Percentiles rank a stretch among this genome's conserved stretches.
phyloP scores from a whole-genome alignment of 2,113 vertebrate genomes.

The Cacatua alba region DNA sequence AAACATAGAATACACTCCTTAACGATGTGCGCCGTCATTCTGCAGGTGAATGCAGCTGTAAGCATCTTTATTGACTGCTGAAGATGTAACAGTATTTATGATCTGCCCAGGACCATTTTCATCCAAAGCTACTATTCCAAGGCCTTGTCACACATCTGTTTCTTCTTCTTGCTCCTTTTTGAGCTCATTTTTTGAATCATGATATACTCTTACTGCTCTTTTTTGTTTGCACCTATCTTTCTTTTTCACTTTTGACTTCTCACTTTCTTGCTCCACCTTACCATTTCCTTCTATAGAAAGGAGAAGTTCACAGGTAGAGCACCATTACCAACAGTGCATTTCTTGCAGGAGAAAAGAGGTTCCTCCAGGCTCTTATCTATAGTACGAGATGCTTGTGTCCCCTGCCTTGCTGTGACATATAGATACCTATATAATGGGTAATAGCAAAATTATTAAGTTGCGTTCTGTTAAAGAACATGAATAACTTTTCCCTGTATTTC shows the following conservation, averaged over 20 bases:
- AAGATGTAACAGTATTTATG: background rate
- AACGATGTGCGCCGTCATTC: fast-evolving
- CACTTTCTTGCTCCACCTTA: background rate
- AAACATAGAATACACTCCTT: fast-evolving
- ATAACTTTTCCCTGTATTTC: background rate
- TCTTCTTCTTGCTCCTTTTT: background rate
- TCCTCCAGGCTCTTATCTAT: background rate
- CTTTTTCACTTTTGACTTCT: background rate
- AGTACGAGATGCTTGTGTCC: background rate
- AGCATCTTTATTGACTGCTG: background rate
- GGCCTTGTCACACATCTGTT: background rate
- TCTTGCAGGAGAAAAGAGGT: background rate
- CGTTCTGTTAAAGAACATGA: background rate
- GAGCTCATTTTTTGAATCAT: background rate
- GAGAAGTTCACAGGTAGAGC: background rate
- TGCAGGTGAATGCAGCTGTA: background rate
- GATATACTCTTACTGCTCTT: background rate
- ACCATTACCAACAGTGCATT: background rate
- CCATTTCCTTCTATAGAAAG: background rate
- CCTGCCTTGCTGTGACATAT: background rate
- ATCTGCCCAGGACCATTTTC: fast-evolving
- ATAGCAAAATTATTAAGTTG: background rate
- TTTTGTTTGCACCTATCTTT: background rate
- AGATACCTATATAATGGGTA: fast-evolving
- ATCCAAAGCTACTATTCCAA: background rate